Percentiles rank a stretch among this genome's conserved stretches.
These are phyloP conservation scores for Aix galericulata DNA, from an alignment of 2,113 vertebrate genomes.

Conservation along the genomic window DNA sequence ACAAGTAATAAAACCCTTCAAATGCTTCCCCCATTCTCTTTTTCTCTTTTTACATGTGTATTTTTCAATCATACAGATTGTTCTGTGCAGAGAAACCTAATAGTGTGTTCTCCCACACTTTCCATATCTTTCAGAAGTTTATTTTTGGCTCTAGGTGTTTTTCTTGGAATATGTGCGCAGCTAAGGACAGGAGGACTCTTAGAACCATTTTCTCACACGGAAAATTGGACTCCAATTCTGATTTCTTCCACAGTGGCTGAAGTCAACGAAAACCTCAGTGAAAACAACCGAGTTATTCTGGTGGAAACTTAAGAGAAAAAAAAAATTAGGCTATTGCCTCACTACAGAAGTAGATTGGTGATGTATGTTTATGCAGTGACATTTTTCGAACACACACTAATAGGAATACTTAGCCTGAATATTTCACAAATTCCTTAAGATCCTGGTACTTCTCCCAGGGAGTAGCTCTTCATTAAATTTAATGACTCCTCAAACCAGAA, in stretches of 20 bases:
- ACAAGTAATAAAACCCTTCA: neutral
- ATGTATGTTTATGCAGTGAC: conserved; percentile 10
- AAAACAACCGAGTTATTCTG: conserved; percentile 13
- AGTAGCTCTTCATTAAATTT: neutral
- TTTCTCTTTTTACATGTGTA: neutral
- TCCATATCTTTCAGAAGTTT: neutral
- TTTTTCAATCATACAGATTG: neutral
- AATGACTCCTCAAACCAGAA: conserved; percentile 18
- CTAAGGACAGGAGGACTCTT: neutral
- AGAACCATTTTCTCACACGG: neutral
- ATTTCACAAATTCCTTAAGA: conserved; percentile 33
- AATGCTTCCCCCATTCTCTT: neutral
- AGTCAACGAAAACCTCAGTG: neutral
- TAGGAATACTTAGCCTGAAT: conserved; percentile 28
- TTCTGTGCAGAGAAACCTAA: neutral
- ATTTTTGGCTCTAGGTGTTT: neutral
- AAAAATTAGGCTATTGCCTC: neutral
- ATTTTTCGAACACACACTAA: conserved; percentile 40
- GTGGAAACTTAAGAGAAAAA: neutral
- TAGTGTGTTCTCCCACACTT: neutral
- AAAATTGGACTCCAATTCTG: neutral
- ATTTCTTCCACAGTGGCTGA: neutral
- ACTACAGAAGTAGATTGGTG: conserved; percentile 21
- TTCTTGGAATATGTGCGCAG: neutral
- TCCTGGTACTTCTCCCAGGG: neutral